Evolutionary conservation across 2,113 vertebrate species (phyloP).

Genomic region (human): GRCh38 chr4:185777001-185777500

Average conservation of each 20-base stretch:
- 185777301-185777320: neutral
- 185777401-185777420: neutral
- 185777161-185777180: neutral
- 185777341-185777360: neutral
- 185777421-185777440: neutral
- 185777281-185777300: neutral
- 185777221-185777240: neutral
- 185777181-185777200: slow-evolving; percentile 25
- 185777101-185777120: neutral
- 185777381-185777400: neutral
- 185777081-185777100: neutral
- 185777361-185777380: neutral
- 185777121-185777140: neutral
- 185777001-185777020: neutral
- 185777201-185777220: neutral
- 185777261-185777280: slow-evolving; percentile 28
- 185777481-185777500: neutral
- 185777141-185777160: neutral
- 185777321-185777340: neutral
- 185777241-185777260: neutral
- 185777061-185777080: neutral
- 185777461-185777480: neutral
- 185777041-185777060: neutral
- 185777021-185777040: neutral
- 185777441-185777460: slow-evolving; percentile 16